Evolutionary conservation across 2,797 vertebrate species (phyloP).

Genomic region (Remorina albescens): DNA sequence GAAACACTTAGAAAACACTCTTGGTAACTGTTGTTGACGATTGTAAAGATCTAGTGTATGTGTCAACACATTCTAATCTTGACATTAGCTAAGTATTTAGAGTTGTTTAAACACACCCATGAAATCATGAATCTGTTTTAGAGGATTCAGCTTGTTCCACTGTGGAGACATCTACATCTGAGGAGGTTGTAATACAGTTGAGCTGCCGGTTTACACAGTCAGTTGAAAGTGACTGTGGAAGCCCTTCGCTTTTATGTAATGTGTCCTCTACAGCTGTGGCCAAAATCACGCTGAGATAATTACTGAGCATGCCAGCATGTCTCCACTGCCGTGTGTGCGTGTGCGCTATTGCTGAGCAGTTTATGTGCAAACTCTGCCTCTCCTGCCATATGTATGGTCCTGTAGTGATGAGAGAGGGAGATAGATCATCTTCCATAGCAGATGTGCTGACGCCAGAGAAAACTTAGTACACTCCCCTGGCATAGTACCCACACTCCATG

Average conservation of each 20-base stretch:
- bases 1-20: not conserved
- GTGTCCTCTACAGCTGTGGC: conserved; percentile 65
- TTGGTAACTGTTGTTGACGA: not conserved
- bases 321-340: conserved; percentile 23
- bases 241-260: conserved; percentile 49
- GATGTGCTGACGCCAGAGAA: conserved; percentile 74
- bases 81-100: not conserved
- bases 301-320: conserved; percentile 48
- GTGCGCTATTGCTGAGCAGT: conserved; percentile 31
- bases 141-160: conserved; percentile 29
- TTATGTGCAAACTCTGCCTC: conserved; percentile 40
- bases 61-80: not conserved
- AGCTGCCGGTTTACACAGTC: conserved; percentile 36
- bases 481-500: conserved; percentile 59
- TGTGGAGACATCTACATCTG: conserved; percentile 2
- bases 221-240: conserved; percentile 39
- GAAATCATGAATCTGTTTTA: conserved; percentile 14
- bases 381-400: conserved; percentile 56
- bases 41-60: not conserved
- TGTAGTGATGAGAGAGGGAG: conserved; percentile 44
- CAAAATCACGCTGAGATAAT: conserved; percentile 67
- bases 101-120: not conserved
- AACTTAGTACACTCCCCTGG: conserved; percentile 72
- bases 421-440: conserved; percentile 58
- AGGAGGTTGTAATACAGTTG: conserved; percentile 18